These are phyloP conservation scores for Merops nubicus DNA, from an alignment of 2,113 vertebrate genomes.

Conservation along the genomic window DNA sequence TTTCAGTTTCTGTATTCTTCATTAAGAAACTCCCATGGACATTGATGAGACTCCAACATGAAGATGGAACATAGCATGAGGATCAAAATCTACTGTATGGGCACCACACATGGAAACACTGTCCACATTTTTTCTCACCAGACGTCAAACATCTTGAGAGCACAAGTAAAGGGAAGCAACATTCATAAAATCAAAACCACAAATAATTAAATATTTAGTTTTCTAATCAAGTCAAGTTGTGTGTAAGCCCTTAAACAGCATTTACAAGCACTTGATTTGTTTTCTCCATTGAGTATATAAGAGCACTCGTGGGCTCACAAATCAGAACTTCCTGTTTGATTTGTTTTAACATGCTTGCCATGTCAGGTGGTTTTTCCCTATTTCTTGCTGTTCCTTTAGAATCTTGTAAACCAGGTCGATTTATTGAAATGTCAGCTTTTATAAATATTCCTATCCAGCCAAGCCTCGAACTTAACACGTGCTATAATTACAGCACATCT, in stretches of 20 bases:
- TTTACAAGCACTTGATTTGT: constrained; percentile 66
- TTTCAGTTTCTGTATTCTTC: constrained; percentile 13
- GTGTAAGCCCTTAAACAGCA: constrained; percentile 56
- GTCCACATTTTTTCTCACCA: constrained; percentile 31
- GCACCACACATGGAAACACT: constrained; percentile 45
- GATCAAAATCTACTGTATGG: not conserved
- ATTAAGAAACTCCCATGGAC: not conserved
- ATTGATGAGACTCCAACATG: not conserved
- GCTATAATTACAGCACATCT: constrained; percentile 49
- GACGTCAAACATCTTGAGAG: constrained; percentile 47
- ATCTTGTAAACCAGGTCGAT: constrained; percentile 45
- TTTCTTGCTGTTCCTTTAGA: constrained; percentile 40
- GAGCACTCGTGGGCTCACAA: constrained; percentile 12
- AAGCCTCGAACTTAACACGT: constrained; percentile 44
- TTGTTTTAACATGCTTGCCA: constrained; percentile 29
- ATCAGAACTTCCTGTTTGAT: constrained; percentile 47
- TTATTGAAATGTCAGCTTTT: constrained; percentile 61
- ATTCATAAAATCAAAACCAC: constrained; percentile 68
- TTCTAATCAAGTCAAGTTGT: constrained; percentile 73
- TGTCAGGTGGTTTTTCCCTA: constrained; percentile 42
- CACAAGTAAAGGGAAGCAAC: constrained; percentile 55
- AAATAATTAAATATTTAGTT: constrained; percentile 73
- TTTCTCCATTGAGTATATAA: constrained; percentile 35
- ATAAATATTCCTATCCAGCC: constrained; percentile 51
- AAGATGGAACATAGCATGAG: not conserved